Evolutionary conservation across 2,888 invertebrate genomes (phyloP).

Genomic region (Cheilosia impressa): DNA sequence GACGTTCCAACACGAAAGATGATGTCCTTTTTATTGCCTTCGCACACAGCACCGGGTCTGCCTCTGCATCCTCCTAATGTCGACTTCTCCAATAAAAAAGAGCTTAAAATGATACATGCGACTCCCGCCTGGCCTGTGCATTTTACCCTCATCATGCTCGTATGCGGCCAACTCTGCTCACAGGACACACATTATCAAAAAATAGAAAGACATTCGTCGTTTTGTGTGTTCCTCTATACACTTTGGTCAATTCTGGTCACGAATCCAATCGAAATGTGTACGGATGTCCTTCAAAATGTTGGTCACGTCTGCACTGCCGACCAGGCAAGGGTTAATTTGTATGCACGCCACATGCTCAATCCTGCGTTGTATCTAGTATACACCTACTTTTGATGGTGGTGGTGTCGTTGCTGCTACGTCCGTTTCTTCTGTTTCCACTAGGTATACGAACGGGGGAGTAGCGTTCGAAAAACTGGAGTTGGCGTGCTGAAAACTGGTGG

Average conservation of each 20-base stretch:
- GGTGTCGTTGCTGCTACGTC: conserved; percentile 41
- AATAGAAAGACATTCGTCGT: conserved; percentile 57
- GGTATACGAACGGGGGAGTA: conserved; percentile 51
- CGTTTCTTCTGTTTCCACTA: conserved; percentile 52
- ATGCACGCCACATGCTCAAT: conserved; percentile 64
- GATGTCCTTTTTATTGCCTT: conserved; percentile 65
- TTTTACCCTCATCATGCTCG: conserved; percentile 15
- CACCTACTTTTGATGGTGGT: conserved; percentile 8
- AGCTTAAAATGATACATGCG: conserved; percentile 74
- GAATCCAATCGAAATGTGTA: conserved; percentile 75
- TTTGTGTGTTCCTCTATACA: conserved; percentile 37
- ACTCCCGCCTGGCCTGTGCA: conserved; percentile 22
- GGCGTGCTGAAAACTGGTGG: conserved; percentile 59
- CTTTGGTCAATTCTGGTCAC: conserved; percentile 73
- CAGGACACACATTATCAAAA: conserved; percentile 66
- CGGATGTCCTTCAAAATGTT: conserved; percentile 76
- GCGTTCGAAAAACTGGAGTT: conserved; percentile 53
- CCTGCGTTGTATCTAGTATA: conserved; percentile 44
- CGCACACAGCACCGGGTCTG: conserved; percentile 34
- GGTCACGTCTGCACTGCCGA: conserved; percentile 70
- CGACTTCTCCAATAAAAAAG: conserved; percentile 62
- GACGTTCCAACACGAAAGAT: conserved; percentile 32
- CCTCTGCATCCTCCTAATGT: conserved; percentile 19
- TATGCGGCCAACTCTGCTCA: conserved; percentile 8
- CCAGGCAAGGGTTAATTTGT: conserved; percentile 63